Evolutionary conservation across 2,113 vertebrate species (phyloP).

Genomic region (Aegithalos caudatus): DNA sequence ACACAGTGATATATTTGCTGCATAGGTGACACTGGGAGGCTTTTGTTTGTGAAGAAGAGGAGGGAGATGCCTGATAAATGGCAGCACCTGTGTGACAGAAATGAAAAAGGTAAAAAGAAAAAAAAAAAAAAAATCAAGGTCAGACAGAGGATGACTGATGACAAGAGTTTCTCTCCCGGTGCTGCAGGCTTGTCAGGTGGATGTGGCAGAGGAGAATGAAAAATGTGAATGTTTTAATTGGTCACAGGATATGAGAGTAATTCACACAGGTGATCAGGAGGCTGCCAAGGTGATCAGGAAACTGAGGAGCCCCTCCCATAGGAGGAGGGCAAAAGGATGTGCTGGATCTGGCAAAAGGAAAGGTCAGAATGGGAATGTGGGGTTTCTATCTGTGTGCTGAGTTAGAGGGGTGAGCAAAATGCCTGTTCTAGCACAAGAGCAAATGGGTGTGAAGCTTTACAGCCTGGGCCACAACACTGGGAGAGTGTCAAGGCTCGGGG

Average conservation of each 20-base stretch:
- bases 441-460: neutral
- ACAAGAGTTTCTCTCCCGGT: neutral
- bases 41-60: neutral
- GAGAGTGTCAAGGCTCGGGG: neutral
- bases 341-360: neutral
- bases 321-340: neutral
- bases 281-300: neutral
- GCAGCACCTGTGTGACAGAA: neutral
- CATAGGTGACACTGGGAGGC: neutral
- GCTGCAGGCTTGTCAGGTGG: neutral
- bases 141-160: neutral
- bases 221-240: constrained; percentile 10
- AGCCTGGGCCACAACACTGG: neutral
- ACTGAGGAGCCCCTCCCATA: neutral
- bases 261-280: neutral
- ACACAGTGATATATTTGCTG: neutral
- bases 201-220: neutral
- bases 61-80: neutral
- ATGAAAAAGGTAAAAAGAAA: neutral
- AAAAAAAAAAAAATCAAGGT: neutral
- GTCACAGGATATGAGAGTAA: neutral
- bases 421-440: neutral
- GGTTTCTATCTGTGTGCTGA: neutral
- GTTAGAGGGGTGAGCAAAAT: neutral
- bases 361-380: neutral